These are phyloP conservation scores for Diprion similis DNA, from an alignment of 1,140 invertebrate species.

Conservation along the genomic window DNA sequence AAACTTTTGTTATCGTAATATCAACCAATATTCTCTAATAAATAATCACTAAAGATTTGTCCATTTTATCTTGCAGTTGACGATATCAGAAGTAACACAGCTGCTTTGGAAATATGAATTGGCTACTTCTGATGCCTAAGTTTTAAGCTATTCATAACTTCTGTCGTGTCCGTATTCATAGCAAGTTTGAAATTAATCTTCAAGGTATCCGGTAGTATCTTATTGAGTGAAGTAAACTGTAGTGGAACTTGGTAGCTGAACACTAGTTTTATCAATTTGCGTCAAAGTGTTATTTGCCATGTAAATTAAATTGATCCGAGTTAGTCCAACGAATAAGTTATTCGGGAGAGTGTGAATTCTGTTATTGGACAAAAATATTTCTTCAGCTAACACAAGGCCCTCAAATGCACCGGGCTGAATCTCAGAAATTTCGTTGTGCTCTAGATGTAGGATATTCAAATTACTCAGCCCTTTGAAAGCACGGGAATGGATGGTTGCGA, in stretches of 20 bases:
- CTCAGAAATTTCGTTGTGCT: background rate
- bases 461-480: constrained; percentile 15
- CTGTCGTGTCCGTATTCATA: constrained; percentile 75
- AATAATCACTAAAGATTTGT: too few species aligned
- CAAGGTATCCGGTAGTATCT: constrained; percentile 81
- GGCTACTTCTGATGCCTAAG: constrained; percentile 61
- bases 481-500: constrained; percentile 16
- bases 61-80: too few species aligned
- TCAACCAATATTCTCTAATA: too few species aligned
- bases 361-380: constrained; percentile 11
- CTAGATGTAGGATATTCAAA: constrained; percentile 11
- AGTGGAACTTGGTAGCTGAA: background rate
- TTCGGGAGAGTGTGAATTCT: background rate
- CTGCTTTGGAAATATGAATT: too few species aligned
- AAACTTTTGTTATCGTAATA: too few species aligned
- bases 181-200: constrained; percentile 84
- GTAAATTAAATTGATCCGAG: background rate
- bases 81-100: too few species aligned
- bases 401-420: background rate
- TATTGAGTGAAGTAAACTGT: background rate
- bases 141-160: constrained; percentile 70
- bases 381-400: background rate
- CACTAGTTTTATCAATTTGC: background rate
- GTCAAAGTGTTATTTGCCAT: background rate
- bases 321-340: background rate